These are phyloP conservation scores for Gavialis gangeticus DNA, from an alignment of 2,113 vertebrate genomes.

Conservation along the genomic window DNA sequence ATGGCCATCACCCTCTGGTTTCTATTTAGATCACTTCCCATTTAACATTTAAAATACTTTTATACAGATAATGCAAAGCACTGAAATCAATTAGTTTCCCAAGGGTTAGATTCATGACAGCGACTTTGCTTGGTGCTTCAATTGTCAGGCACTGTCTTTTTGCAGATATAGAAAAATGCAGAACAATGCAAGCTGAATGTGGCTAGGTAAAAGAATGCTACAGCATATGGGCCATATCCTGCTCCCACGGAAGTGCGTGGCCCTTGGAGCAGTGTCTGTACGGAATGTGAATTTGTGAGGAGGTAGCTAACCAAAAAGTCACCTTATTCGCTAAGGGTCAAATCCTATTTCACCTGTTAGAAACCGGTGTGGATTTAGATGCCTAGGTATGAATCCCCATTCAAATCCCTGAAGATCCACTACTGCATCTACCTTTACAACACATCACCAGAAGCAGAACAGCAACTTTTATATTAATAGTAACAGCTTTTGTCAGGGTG, in stretches of 20 bases:
- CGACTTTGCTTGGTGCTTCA: neutral
- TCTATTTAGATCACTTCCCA: conserved; percentile 53
- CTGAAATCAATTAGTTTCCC: neutral
- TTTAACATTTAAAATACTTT: conserved; percentile 38
- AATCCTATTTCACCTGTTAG: no score
- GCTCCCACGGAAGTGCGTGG: neutral
- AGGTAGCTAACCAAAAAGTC: neutral
- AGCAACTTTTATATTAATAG: no score
- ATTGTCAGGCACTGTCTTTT: neutral
- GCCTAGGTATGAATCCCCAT: no score
- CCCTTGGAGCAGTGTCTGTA: neutral
- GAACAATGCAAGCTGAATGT: neutral
- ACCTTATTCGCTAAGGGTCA: no score
- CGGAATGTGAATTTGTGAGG: neutral
- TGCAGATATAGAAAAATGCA: neutral
- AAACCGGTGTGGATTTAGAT: no score
- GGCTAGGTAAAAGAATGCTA: neutral
- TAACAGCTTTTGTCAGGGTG: no score
- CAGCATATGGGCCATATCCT: neutral
- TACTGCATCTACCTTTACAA: no score
- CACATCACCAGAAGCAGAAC: no score
- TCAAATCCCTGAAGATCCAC: no score
- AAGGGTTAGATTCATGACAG: neutral
- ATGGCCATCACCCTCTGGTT: conserved; percentile 36
- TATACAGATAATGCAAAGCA: neutral